Evolutionary conservation across 2,888 invertebrate species (phyloP).

Genomic region (Synergus itoensis): DNA sequence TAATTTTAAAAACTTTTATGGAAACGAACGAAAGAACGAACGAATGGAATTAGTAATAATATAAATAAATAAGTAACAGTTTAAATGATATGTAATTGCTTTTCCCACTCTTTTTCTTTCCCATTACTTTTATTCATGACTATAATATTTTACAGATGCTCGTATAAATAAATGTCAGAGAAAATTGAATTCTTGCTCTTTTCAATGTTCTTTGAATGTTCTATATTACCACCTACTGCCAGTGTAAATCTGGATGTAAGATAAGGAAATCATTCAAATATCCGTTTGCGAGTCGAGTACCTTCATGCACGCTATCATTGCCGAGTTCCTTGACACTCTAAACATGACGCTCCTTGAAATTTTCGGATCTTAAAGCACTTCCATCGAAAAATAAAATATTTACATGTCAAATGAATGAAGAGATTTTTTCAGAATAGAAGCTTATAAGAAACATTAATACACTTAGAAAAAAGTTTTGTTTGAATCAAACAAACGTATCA

Average conservation of each 20-base stretch:
- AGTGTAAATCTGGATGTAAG: constrained; percentile 24
- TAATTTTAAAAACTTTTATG: too few species aligned
- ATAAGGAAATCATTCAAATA: constrained; percentile 36
- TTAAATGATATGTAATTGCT: too few species aligned
- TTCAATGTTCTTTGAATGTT: constrained; percentile 25
- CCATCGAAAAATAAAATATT: background rate
- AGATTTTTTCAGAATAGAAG: background rate
- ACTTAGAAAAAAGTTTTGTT: too few species aligned
- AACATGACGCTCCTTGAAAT: background rate
- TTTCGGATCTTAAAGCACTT: background rate
- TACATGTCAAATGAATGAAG: background rate
- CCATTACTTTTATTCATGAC: background rate
- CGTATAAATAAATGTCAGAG: background rate
- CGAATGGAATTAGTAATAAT: too few species aligned
- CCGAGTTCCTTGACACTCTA: constrained; percentile 1
- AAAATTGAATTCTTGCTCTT: constrained; percentile 18
- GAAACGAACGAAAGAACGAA: too few species aligned
- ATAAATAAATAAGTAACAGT: too few species aligned
- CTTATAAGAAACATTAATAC: background rate
- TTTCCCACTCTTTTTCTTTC: background rate
- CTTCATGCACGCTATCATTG: constrained; percentile 12
- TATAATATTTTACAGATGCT: background rate
- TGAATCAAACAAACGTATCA: too few species aligned
- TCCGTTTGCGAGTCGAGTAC: constrained; percentile 19
- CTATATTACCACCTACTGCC: constrained; percentile 1